Evolutionary conservation across 2,888 invertebrate genomes (phyloP), one percentile per base, ranked within the genome.

Genomic region (Agriopis leucophaearia): DNA sequence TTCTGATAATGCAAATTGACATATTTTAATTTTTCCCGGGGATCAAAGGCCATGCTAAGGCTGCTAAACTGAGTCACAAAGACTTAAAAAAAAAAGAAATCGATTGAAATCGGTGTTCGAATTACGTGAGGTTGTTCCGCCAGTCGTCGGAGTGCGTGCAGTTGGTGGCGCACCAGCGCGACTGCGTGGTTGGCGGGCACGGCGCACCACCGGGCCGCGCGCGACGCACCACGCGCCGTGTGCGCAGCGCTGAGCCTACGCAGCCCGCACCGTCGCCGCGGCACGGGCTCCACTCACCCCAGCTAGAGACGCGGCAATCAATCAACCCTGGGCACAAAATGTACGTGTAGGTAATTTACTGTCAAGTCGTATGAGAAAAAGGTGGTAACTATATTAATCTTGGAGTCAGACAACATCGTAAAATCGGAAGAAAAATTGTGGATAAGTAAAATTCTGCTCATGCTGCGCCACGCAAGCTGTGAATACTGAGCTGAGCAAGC

Each of bases 201-300:
- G 96, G 95, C 38, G 95, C 94, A 10, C 98, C 98, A 13, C 97
- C 97, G 13, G 97, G 95, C 70, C 97, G 94, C 64, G 97, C 96
- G 78, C 97, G 96, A 79, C 96, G 96, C 75, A 96, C 90, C 64
- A 98, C 96, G 78, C 96, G 95, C 71, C 98, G 95, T 76, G 96
- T 96, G 78, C 98, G 96, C 87, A 96, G 95, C 89, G 97, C 97
- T 82, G 97, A 97, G 35, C 99, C 98, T 71, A 98, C 98, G 77
- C 98, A 98, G 73, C 42, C 55, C 8, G 42, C 98, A 85, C 98
- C 98, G 61, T 97, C 96, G 83, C 97, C 96, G 89, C 96, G 97
- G 94, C 99, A 99, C 9, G 96, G 94, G 81, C 97, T 96, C 98
- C 98, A 98, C 64, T 96, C 96, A 36, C 97, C 96, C 98, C 98